Percentiles rank a stretch among this genome's conserved stretches.
Conservation (phyloP, 2,113 vertebrate species). For the Carassius gibelio region DNA sequence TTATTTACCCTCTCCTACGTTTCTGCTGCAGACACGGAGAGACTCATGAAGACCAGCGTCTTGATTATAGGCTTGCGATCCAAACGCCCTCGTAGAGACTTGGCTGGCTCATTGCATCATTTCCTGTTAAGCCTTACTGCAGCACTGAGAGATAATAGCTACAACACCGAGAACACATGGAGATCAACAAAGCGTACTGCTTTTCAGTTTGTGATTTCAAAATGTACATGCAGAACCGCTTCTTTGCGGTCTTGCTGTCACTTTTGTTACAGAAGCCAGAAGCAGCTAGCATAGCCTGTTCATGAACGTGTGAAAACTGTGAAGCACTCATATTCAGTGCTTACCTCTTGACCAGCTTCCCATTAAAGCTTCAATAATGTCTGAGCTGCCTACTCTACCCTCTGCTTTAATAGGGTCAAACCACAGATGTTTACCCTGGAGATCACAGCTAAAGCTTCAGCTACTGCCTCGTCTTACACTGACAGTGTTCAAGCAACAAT, state of each 20-base stretch:
- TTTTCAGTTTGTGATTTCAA: neutral
- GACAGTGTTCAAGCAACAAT: neutral
- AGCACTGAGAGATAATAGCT: conserved; percentile 12
- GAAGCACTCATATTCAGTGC: neutral
- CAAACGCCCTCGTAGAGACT: conserved; percentile 43
- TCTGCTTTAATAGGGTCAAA: conserved; percentile 51
- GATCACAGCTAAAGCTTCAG: neutral
- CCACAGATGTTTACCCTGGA: conserved; percentile 43
- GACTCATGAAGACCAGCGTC: conserved; percentile 28
- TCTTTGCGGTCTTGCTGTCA: neutral
- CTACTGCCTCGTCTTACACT: neutral
- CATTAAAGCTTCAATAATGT: conserved; percentile 21
- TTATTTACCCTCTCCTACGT: conserved; percentile 32
- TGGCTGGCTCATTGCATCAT: conserved; percentile 53
- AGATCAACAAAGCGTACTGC: neutral
- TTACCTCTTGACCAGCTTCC: conserved; percentile 31
- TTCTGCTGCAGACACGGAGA: conserved; percentile 26
- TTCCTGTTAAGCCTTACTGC: conserved; percentile 48
- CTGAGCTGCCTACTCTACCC: conserved; percentile 18
- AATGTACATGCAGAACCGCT: neutral
- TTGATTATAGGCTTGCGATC: conserved; percentile 51
- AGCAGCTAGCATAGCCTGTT: conserved; percentile 46
- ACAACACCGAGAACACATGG: neutral
- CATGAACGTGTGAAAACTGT: conserved; percentile 44
- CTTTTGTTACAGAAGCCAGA: conserved; percentile 19